Evolutionary conservation across 37 sponge, comb jelly and placozoan species (phyloP).

Genomic region (Mnemiopsis leidyi): DNA sequence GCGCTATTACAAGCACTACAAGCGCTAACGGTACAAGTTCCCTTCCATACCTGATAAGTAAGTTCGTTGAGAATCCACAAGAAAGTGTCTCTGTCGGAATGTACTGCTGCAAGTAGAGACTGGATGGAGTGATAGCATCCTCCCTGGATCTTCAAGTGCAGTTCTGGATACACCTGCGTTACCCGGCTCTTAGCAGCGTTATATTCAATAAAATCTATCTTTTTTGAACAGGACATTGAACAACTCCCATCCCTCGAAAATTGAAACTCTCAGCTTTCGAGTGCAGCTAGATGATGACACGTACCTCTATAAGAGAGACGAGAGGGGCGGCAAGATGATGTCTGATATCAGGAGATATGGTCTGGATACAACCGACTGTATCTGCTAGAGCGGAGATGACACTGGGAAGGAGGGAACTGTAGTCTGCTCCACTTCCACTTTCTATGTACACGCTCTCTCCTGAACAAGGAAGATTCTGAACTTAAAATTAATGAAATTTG

Average conservation of each 20-base stretch:
- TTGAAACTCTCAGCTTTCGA: too few species aligned
- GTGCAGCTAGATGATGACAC: too few species aligned
- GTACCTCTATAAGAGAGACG: constrained; percentile 35
- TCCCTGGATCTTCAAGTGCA: neutral
- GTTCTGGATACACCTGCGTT: constrained; percentile 10
- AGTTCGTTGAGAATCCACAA: constrained; percentile 39
- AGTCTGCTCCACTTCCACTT: constrained; percentile 50
- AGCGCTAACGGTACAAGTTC: neutral
- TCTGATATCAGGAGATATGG: constrained; percentile 23
- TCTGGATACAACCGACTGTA: neutral
- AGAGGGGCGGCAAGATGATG: neutral
- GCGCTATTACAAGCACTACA: too few species aligned
- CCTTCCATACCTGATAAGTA: constrained; percentile 30
- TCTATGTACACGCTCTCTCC: neutral
- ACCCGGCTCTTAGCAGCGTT: too few species aligned
- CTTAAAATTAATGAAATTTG: neutral
- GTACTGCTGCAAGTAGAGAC: neutral
- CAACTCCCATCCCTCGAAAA: too few species aligned
- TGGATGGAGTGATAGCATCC: neutral
- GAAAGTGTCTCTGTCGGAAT: constrained; percentile 26
- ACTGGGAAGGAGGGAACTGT: constrained; percentile 48
- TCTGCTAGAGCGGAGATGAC: constrained; percentile 24
- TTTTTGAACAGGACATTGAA: too few species aligned
- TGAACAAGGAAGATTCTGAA: neutral
- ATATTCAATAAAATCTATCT: too few species aligned